Evolutionary conservation across 1,140 invertebrate species (phyloP), one percentile per base, ranked within the genome.

Genomic region (Drosophila setifemur): DNA sequence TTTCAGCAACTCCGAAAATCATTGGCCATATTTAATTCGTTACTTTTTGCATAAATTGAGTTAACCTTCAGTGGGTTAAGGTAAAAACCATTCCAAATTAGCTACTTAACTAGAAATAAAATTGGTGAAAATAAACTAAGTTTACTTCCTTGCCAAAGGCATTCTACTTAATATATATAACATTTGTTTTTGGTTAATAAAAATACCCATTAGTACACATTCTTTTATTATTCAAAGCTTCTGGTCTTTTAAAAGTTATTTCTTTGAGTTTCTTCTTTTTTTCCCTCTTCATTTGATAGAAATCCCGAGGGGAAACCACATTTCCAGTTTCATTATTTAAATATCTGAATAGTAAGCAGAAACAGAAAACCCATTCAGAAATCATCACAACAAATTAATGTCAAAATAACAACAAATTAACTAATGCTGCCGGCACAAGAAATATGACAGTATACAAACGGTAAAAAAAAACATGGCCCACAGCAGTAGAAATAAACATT

Each of bases 371-470:
- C 33, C 44, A 73, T 76, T 73, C 14, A 29, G 61, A 73, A 76
- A 82, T 82, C 73, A 76, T 76, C 73, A n/a, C n/a, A 69, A 60
- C 50, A 73, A 82, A 76, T 76, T 60, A 63, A 82, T 76, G 67
- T 76, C 67, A 63, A 82, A 83, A 76, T 77, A 82, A 72, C 60
- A 82, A 82, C 77, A 82, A 83, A 82, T 82, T 82, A 76, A 74
- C 67, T 53, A 47, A 35, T 29, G 44, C 40, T 40, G 44, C 5
- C 4, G 31, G 6, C 35, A 44, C 42, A 48, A 44, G 40, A 81
- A 63, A 82, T 76, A 76, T 82, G 77, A 82, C 60, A 77, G 47
- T 44, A 76, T 57, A 58, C 77, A 68, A 81, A 82, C 77, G 77
- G 72, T 82, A 76, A 82, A 81, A 45, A 53, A 40, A 42, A 47